Base-by-base conservation (phyloP, 2,888 invertebrate genomes). In the Heliothis peltigera region DNA sequence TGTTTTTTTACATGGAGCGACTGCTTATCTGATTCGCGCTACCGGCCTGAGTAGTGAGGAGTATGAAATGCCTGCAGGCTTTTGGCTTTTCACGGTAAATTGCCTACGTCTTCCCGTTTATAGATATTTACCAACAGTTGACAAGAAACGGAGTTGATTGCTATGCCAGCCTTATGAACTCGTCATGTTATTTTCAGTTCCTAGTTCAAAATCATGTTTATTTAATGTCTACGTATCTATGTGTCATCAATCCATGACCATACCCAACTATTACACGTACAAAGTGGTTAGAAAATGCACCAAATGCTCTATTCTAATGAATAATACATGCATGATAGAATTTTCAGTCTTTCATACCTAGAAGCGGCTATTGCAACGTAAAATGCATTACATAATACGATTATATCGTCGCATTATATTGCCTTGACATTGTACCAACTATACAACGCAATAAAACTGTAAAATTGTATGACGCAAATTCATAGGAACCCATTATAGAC, bases 401-500 rank as follows among this genome's bases (percentile, higher is more conserved):
- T 39, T 39, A n/a, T 39, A 39, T 39, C 39, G 39, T n/a, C 39
- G 7, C 18, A 21, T 22, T 21, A 25, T 25, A 61, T 6, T 25
- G 21, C 58, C 71, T 28, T 73, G 65, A 60, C 53, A 64, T 57
- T 73, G 77, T 46, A 55, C 12, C 32, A n/a, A 35, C 44, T 51
- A 55, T 69, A 58, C 7, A 43, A 44, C 60, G 69, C 62, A 63
- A 61, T 74, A 70, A 44, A 72, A 53, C 55, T 59, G 32, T 64
- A 22, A 68, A 67, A 70, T 69, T 64, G 58, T 67, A 61, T 77
- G 83, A 77, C 83, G 83, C 73, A 83, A 76, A 75, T 81, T 72
- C 73, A 72, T 57, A 61, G 51, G 49, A 62, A 63, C 54, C 60
- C 53, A 70, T 61, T 54, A 66, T 59, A 62, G 42, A 48, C 48